A percentile compares a stretch with the other conserved stretches of the same genome.
Conservation (phyloP, 2,113 vertebrate species). For the Fulmarus glacialis region DNA sequence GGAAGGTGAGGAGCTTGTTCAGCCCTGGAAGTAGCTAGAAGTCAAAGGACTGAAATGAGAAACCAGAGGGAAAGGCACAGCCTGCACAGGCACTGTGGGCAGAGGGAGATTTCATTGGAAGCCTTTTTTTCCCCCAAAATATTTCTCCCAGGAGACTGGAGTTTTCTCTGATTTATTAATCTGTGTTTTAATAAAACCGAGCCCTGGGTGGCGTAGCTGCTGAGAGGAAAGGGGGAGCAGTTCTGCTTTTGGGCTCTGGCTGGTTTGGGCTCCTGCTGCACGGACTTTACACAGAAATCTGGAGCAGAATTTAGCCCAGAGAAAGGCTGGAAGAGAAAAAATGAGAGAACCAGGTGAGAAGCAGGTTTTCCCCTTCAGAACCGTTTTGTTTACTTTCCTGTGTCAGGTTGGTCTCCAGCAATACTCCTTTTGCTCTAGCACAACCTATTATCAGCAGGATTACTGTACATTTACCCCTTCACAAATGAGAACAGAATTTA, state of each 20-base stretch:
- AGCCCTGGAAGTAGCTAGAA: not conserved
- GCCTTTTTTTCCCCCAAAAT: fast-evolving
- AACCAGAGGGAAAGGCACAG: not conserved
- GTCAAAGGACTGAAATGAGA: not conserved
- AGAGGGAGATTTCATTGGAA: not conserved
- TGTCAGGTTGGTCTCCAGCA: not conserved
- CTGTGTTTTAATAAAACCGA: not conserved
- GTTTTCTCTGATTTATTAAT: not conserved
- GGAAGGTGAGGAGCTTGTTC: not conserved
- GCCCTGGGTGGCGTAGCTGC: not conserved
- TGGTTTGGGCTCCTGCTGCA: not conserved
- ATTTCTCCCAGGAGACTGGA: not conserved
- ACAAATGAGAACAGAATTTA: not conserved
- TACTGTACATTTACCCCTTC: not conserved
- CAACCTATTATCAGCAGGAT: not conserved
- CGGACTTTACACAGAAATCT: not conserved
- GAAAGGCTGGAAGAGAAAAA: not conserved
- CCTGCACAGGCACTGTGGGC: fast-evolving
- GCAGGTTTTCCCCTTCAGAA: not conserved
- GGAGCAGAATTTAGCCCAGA: not conserved
- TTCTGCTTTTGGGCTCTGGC: not conserved
- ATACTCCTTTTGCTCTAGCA: not conserved
- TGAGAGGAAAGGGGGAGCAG: not conserved
- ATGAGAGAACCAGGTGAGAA: not conserved
- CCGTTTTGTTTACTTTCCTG: not conserved